Evolutionary conservation across 2,113 vertebrate species (phyloP).

Genomic region (Cebidichthys violaceus): DNA sequence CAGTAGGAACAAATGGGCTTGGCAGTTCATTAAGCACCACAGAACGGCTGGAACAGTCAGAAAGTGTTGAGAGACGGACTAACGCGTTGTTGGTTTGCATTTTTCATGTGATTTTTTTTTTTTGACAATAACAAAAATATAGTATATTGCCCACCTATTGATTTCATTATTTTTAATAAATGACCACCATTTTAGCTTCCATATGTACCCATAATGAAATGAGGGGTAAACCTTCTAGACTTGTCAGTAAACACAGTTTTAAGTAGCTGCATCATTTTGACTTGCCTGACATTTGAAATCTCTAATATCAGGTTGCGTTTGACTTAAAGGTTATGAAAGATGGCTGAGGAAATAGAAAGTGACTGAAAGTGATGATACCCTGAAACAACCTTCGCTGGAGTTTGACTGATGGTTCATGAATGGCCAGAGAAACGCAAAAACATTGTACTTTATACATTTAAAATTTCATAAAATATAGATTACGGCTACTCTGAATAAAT

Average conservation of each 20-base stretch:
- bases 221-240: background rate
- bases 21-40: background rate
- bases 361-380: conserved; percentile 34
- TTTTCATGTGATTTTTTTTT: too few species aligned
- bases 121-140: too few species aligned
- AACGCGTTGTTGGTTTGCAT: background rate
- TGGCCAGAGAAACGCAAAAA: background rate
- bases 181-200: background rate
- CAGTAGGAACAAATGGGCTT: background rate
- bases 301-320: conserved; percentile 41
- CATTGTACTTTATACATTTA: conserved; percentile 10
- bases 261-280: conserved; percentile 33
- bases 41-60: background rate
- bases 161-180: background rate
- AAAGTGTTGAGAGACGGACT: background rate
- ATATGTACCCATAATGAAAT: background rate
- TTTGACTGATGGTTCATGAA: conserved; percentile 21
- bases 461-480: conserved; percentile 25
- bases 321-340: conserved; percentile 51
- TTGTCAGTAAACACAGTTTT: conserved; percentile 12
- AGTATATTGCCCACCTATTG: background rate
- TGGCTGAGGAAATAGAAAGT: conserved; percentile 22
- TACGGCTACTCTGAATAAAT: conserved; percentile 17
- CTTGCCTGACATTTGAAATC: conserved; percentile 52
- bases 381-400: conserved; percentile 11